Base-by-base conservation (phyloP, 2,113 vertebrate species). In the Malaclemys terrapin region DNA sequence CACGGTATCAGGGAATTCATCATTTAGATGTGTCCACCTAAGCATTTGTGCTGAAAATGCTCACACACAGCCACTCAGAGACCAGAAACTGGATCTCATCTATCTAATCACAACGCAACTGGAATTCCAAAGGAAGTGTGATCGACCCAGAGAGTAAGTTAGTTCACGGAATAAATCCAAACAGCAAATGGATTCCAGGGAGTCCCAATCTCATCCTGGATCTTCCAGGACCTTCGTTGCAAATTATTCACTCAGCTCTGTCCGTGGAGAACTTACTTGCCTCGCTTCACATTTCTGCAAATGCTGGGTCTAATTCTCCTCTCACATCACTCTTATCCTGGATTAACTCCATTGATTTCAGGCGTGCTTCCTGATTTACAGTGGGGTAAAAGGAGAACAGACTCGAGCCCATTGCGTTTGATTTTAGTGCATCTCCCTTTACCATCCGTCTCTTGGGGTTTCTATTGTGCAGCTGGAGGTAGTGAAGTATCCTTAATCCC, bases 181-280 rank as follows among this genome's bases (percentile, higher is more conserved):
- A 76, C 0, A 1, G 80, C 0, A 84, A 53, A 12, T 17, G 25
- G 89, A 11, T 80, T 72, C 89, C 25, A 94, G 82, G 84, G 85
- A 95, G 85, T 53, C 84, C 5, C 93, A 95, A 93, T 89, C 96
- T 96, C 93, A 92, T 92, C 45, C 1, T 17, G 42, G 47, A 84
- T 45, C 87, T 87, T 87, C 89, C 9, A 56, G 88, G 91, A 88
- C 10, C 0, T 9, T 8, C 35, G 14, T 81, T 86, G 38, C 57
- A 78, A 91, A 83, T 82, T 8, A 75, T 49, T 57, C 83, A 2
- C 1, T 29, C 75, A 4, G 79, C 75, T 80, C 89, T 85, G 53
- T 53, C 87, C 90, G 80, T 16, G 56, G 89, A 83, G 76, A 94
- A 78, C 14, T 81, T 0, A 50, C 91, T 92, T 88, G 62, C 79